A percentile compares a stretch with the other conserved stretches of the same genome.
Conservation (phyloP, 2,888 invertebrate species). For the Heliconius cydno region DNA sequence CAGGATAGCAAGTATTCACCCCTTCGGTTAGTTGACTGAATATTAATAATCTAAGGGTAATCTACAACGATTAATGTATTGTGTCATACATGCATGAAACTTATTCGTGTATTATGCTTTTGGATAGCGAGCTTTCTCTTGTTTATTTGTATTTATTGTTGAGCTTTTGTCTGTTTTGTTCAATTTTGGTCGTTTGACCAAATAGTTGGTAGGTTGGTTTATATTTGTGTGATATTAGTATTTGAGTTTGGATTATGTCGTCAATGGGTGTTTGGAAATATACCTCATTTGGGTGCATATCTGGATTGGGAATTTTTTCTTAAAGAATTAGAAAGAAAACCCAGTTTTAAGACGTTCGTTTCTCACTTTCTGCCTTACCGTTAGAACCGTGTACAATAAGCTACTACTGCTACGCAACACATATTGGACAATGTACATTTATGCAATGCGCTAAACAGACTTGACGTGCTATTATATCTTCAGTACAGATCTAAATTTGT, state of each 20-base stretch:
- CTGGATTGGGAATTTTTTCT: no score
- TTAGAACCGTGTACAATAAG: no score
- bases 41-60: slow-evolving; percentile 74
- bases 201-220: background rate
- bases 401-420: no score
- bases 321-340: no score
- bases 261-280: background rate
- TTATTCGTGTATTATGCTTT: slow-evolving; percentile 39
- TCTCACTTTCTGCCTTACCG: no score
- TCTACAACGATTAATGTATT: slow-evolving; percentile 70
- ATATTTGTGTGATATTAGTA: background rate
- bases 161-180: background rate
- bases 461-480: background rate
- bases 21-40: slow-evolving; percentile 77
- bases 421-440: background rate
- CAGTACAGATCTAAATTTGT: background rate
- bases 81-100: slow-evolving; percentile 45
- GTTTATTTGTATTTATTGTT: slow-evolving; percentile 31
- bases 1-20: slow-evolving; percentile 75
- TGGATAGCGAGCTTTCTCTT: slow-evolving; percentile 29
- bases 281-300: background rate
- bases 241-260: background rate
- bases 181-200: no score
- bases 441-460: no score
- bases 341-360: no score